These are phyloP conservation scores for Hystrix cristata DNA, from an alignment of 2,113 vertebrate genomes.

Conservation along the genomic window DNA sequence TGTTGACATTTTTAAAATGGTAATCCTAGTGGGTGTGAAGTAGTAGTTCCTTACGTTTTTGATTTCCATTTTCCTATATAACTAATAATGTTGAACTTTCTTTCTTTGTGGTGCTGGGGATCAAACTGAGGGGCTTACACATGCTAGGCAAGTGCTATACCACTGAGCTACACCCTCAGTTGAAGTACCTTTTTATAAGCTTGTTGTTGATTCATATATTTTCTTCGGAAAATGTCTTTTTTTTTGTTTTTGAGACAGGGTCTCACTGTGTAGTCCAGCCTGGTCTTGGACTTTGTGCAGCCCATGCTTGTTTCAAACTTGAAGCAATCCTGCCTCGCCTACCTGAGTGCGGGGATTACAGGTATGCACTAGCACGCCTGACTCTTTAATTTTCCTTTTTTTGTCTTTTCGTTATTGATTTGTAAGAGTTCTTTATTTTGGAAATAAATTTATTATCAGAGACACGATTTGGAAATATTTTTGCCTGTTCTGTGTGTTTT, in stretches of 20 bases:
- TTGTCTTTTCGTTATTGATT: background rate
- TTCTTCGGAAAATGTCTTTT: background rate
- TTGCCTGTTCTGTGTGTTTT: background rate
- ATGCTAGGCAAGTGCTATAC: background rate
- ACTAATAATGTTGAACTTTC: background rate
- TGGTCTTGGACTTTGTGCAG: background rate
- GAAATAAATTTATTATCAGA: background rate
- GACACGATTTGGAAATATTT: background rate
- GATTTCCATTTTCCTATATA: background rate
- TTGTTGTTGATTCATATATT: background rate
- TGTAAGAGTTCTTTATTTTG: background rate
- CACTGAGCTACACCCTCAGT: background rate
- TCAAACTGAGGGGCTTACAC: background rate
- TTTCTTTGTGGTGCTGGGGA: background rate
- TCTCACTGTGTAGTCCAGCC: background rate
- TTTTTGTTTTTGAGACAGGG: background rate
- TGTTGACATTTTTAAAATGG: background rate
- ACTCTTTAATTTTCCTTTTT: background rate
- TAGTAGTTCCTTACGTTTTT: background rate
- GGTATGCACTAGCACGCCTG: background rate
- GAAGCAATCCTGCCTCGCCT: background rate
- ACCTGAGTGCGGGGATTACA: background rate
- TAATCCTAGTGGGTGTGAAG: background rate
- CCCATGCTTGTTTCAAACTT: background rate
- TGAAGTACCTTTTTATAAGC: background rate